A percentile compares a stretch with the other conserved stretches of the same genome.
Conservation (phyloP, 2,888 invertebrate genomes). For the Stratiomys singularior region DNA sequence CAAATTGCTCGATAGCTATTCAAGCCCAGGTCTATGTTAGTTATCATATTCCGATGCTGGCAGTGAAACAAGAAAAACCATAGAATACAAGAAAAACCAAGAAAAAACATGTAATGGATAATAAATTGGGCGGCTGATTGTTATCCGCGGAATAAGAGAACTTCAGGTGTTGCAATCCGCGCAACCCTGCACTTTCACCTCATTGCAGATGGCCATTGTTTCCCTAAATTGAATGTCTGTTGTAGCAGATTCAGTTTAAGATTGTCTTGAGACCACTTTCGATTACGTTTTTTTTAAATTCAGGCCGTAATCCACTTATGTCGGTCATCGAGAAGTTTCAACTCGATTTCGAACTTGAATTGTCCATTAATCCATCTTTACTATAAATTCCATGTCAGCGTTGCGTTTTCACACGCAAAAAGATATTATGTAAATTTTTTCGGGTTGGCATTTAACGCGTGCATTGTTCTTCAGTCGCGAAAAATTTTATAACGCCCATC, state of each 20-base stretch:
- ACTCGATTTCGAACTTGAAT: background rate
- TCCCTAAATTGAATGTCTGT: slow-evolving; percentile 10
- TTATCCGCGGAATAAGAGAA: background rate
- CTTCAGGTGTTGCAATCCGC: slow-evolving; percentile 9
- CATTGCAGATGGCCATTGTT: slow-evolving; percentile 20
- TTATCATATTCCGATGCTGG: background rate
- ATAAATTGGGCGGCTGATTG: slow-evolving; percentile 13
- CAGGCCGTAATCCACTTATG: slow-evolving; percentile 8
- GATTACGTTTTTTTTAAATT: slow-evolving; percentile 37
- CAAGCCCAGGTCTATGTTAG: background rate
- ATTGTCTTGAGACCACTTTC: slow-evolving; percentile 9
- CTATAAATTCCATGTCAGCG: background rate
- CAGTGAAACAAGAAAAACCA: background rate
- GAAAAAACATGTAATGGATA: slow-evolving; percentile 18
- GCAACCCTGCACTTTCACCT: slow-evolving; percentile 24
- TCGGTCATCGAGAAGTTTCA: background rate
- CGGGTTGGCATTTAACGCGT: background rate
- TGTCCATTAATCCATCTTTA: background rate
- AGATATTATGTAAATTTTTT: slow-evolving; percentile 26
- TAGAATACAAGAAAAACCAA: background rate
- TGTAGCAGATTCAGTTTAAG: background rate
- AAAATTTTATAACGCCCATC: background rate
- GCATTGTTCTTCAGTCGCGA: slow-evolving; percentile 1
- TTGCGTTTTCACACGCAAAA: slow-evolving; percentile 15
- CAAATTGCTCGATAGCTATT: background rate